Conservation (phyloP, 2,797 vertebrate species). For the Ctenopoma multispine region DNA sequence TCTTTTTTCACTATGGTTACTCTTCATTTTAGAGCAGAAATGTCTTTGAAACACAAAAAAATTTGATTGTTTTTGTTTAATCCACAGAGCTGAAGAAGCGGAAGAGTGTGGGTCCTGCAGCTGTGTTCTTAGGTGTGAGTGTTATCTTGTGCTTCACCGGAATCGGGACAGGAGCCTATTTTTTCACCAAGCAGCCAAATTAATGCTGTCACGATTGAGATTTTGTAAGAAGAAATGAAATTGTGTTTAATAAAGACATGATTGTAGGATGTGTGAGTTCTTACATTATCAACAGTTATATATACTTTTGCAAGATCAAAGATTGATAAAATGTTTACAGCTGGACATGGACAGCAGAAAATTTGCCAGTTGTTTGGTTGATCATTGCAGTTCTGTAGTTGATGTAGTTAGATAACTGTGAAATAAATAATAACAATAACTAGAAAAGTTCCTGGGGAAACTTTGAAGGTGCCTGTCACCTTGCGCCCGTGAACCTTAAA, state of each 20-base stretch:
- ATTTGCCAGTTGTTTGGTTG: no score
- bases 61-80: not conserved
- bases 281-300: not conserved
- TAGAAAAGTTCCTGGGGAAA: no score
- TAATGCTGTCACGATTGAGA: not conserved
- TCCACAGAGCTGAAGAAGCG: conserved; percentile 10
- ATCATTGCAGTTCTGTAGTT: no score
- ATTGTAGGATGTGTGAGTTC: not conserved
- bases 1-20: not conserved
- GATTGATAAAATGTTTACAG: no score
- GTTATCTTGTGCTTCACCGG: conserved; percentile 2
- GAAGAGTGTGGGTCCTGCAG: not conserved
- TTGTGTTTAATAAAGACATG: not conserved
- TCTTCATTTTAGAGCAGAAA: not conserved
- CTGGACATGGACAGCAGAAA: no score
- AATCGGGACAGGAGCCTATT: not conserved
- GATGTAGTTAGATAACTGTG: no score
- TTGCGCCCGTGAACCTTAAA: no score
- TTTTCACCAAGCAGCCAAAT: conserved; percentile 7
- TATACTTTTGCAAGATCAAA: not conserved
- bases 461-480: no score
- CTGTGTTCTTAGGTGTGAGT: not conserved
- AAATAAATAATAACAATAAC: no score
- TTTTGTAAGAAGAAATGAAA: not conserved
- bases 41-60: not conserved